Percentiles rank a stretch among this genome's conserved stretches.
Conservation (phyloP, 2,888 invertebrate species). For the Synergus umbraculus region DNA sequence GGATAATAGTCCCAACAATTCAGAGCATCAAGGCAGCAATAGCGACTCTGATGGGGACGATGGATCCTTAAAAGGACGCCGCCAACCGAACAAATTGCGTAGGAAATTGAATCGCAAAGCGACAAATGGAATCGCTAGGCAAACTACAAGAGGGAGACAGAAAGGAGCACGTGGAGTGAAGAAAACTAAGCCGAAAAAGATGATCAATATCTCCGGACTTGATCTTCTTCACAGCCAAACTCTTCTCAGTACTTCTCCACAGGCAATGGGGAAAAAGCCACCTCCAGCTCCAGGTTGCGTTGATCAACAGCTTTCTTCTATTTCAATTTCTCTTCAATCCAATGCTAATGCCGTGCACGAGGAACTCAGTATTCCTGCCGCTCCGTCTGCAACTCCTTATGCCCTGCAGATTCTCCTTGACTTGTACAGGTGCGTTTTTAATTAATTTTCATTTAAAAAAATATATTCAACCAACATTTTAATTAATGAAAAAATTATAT, state of each 20-base stretch:
- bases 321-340: conserved; percentile 82
- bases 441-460: neutral
- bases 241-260: conserved; percentile 89
- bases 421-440: conserved; percentile 80
- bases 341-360: conserved; percentile 85
- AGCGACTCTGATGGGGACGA: conserved; percentile 75
- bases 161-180: conserved; percentile 81
- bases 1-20: conserved; percentile 77
- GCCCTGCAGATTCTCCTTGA: conserved; percentile 92
- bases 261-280: conserved; percentile 84
- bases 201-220: conserved; percentile 89
- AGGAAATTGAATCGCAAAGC: conserved; percentile 71
- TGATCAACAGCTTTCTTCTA: conserved; percentile 91
- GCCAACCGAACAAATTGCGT: conserved; percentile 71
- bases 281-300: conserved; percentile 95
- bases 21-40: conserved; percentile 71
- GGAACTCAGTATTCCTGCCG: conserved; percentile 89
- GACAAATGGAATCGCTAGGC: conserved; percentile 65
- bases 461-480: neutral
- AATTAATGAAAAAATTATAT: neutral
- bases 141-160: conserved; percentile 69
- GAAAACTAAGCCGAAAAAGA: conserved; percentile 80
- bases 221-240: conserved; percentile 94
- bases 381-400: conserved; percentile 89
- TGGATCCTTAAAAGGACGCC: conserved; percentile 65